Evolutionary conservation across 1,140 invertebrate species (phyloP), one percentile per base, ranked within the genome.

Genomic region (Triops cancriformis): DNA sequence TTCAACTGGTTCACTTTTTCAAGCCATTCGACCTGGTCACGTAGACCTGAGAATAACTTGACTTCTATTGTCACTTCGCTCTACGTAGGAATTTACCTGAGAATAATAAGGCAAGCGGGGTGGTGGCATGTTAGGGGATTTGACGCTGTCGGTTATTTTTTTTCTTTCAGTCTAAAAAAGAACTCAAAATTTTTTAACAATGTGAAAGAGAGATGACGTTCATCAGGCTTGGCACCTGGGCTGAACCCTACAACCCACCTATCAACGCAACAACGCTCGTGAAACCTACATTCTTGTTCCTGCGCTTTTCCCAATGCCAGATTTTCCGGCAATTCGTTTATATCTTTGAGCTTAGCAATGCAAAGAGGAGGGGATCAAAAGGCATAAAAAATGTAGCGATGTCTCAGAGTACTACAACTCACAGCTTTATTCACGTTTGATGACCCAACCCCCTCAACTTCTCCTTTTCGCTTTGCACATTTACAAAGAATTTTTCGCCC

Each of bases 341-440:
- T 64, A 64, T 18, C 14, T 64, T 6, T 64, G 51, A 64, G 51
- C 51, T 64, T 64, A 23, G 51, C 51, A 3, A 64, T 64, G 14
- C 51, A 64, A 64, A 64, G 51, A 64, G 51, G 51, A 64, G 51
- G 51, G 4, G 14, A n/a, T 23, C n/a, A n/a, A n/a, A 64, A 64
- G 10, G 51, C 51, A 64, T 64, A 23, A 64, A 64, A 64, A 23
- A 64, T 64, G 51, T 12, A 64, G 10, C n/a, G 51, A 64, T 64
- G 51, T 64, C 18, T 1, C 7, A 64, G n/a, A n/a, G 51, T 18
- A 64, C 23, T 64, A 23, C 45, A 23, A 64, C 51, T 64, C 51
- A 23, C 51, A 64, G 51, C 51, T 64, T 64, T 64, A 64, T 64
- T 64, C 51, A 64, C 51, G 23, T n/a, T 64, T 64, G 51, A 64